A percentile compares a stretch with the other conserved stretches of the same genome.
Conservation (phyloP, 1,140 invertebrate species). For the Pygmarrhopalites habei region DNA sequence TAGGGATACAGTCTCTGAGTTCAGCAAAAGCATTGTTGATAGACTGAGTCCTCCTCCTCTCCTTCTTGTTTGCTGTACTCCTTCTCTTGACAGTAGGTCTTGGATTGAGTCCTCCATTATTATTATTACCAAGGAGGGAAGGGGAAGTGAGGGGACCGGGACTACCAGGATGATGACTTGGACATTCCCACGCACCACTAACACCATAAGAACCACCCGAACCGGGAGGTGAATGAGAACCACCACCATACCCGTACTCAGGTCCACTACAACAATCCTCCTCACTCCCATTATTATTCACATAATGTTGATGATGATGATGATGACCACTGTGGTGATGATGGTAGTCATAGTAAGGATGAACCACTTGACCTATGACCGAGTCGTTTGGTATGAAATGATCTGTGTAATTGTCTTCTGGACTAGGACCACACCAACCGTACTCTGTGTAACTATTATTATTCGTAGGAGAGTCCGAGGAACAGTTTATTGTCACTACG, state of each 20-base stretch:
- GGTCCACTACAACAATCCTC: constrained; percentile 9
- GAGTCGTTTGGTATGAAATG: constrained; percentile 1
- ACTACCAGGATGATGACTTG: not conserved
- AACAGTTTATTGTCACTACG: not conserved
- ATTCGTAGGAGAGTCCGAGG: constrained; percentile 1
- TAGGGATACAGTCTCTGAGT: constrained; percentile 86
- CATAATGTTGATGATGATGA: no score
- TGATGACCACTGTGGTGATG: constrained; percentile 8
- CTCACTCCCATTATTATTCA: not conserved
- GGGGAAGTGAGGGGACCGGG: constrained; percentile 1
- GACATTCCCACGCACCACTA: not conserved
- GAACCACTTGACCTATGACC: not conserved
- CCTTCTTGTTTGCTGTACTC: constrained; percentile 78
- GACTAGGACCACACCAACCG: constrained; percentile 9
- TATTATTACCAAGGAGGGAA: not conserved
- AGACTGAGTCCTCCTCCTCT: constrained; percentile 73
- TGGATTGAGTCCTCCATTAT: not conserved
- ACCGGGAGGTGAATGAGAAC: constrained; percentile 1
- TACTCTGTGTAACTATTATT: not conserved
- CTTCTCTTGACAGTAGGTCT: constrained; percentile 37
- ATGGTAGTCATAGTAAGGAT: not conserved
- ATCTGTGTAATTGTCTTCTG: constrained; percentile 10
- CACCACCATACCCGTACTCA: constrained; percentile 3
- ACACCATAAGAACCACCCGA: no score
- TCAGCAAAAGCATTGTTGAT: constrained; percentile 93